phyloP scores from a whole-genome alignment of 2,797 vertebrate genomes.

The Phrynocephalus vlangalii region DNA sequence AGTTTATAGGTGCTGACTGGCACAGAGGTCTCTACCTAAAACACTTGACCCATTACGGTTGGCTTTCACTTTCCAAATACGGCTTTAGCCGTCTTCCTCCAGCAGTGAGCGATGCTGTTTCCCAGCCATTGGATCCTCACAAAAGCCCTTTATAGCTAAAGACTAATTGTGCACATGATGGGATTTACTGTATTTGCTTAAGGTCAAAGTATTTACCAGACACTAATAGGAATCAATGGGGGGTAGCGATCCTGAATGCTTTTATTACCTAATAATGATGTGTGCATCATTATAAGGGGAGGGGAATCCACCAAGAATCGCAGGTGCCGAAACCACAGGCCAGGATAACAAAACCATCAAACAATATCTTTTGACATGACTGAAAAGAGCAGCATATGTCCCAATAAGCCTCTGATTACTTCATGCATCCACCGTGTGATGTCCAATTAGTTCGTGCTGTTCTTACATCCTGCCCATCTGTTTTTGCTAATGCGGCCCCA shows the following conservation, averaged over 20 bases:
- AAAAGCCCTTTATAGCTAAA: not conserved
- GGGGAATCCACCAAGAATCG: conserved; percentile 22
- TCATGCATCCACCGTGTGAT: conserved; percentile 47
- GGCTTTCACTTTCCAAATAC: not conserved
- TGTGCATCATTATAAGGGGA: not conserved
- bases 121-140: not conserved
- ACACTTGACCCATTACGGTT: not conserved
- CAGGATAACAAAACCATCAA: conserved; percentile 52
- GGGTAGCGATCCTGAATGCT: not conserved
- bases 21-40: not conserved
- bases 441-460: conserved; percentile 63
- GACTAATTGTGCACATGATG: conserved; percentile 1
- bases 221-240: not conserved
- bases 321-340: conserved; percentile 24
- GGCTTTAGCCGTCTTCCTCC: not conserved
- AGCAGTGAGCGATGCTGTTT: not conserved
- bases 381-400: conserved; percentile 64
- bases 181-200: not conserved
- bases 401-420: conserved; percentile 58
- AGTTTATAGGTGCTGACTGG: not conserved
- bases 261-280: conserved; percentile 32
- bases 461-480: conserved; percentile 70
- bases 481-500: conserved; percentile 63
- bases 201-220: not conserved
- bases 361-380: conserved; percentile 44